phyloP scores from a whole-genome alignment of 2,797 vertebrate species.

The Echiichthys vipera region DNA sequence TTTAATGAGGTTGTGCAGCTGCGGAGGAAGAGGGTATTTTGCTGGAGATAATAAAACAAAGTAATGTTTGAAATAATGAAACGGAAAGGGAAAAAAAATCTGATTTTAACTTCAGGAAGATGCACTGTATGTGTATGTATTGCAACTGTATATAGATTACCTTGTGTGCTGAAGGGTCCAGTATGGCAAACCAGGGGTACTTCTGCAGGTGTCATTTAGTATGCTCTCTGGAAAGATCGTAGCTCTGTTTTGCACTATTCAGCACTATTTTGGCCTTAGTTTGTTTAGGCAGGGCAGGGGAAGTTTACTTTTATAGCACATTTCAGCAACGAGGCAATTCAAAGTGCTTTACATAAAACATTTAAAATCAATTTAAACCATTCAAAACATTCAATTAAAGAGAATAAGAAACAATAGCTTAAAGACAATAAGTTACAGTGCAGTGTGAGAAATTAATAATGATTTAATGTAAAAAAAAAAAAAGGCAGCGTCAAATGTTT shows the following conservation, averaged over 20 bases:
- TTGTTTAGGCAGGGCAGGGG: too few relatives aligned
- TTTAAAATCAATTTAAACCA: too few relatives aligned
- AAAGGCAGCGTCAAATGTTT: too few relatives aligned
- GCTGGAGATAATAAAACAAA: slow-evolving; percentile 37
- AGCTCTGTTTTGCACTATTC: too few relatives aligned
- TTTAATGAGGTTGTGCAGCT: slow-evolving; percentile 59
- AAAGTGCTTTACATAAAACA: too few relatives aligned
- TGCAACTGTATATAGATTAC: not conserved
- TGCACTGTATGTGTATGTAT: not conserved
- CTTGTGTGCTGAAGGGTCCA: not conserved
- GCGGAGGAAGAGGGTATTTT: slow-evolving; percentile 35
- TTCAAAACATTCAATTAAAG: too few relatives aligned
- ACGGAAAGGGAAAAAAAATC: not conserved
- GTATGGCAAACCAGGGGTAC: not conserved
- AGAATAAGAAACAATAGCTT: too few relatives aligned
- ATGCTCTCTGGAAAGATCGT: rapidly evolving
- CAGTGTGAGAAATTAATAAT: too few relatives aligned
- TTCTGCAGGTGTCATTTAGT: not conserved
- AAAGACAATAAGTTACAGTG: too few relatives aligned
- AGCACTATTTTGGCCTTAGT: not conserved
- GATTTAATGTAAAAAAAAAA: too few relatives aligned
- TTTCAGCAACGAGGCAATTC: too few relatives aligned
- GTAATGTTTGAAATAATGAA: slow-evolving; percentile 25
- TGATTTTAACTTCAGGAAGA: not conserved
- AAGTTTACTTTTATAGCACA: too few relatives aligned